Evolutionary conservation across 2,113 vertebrate genomes (phyloP), one percentile per base, ranked within the genome.

Genomic region (Cyrtonyx montezumae): DNA sequence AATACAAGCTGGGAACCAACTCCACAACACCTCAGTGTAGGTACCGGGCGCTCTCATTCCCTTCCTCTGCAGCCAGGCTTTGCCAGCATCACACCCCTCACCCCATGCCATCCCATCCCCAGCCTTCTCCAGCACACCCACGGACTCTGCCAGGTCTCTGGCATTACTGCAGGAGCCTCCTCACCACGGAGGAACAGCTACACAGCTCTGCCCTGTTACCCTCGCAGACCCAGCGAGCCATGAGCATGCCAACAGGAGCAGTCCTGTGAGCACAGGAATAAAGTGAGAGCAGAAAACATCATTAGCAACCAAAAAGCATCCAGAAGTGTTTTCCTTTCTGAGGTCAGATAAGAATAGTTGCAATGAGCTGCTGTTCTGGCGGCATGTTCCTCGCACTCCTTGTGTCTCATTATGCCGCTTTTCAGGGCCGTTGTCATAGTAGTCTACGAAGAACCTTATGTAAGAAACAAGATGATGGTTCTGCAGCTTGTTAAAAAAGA

Each of bases 361-460:
- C 11, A 36, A 84, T 4, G 61, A 93, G 90, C 46, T 51, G 65
- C 80, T 68, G 85, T 43, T 80, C 61, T n/a, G 55, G 65, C 0
- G 1, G 61, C 13, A 8, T 42, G 80, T 69, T 93, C 86, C 73
- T 73, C 25, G 53, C 5, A 62, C 86, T 93, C 83, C 84, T 77
- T 34, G 56, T 71, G 61, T 62, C 92, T 94, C 79, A 56, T 84
- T 71, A 79, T 6, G 1, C 53, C 11, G 40, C 65, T 88, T 79
- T 65, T 88, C 95, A 65, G 69, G 4, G 91, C 93, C 67, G 84
- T 94, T 96, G 96, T 96, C 96, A 95, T 42, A 96, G 96, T 34
- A 92, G 92, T 94, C 86, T 79, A 26, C 32, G 74, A 90, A 96
- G 88, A 94, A 88, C 80, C 88, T 96, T 92, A 92, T 51, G 49